Evolutionary conservation across 2,113 vertebrate genomes (phyloP).

Genomic region (Aphyosemion australe): DNA sequence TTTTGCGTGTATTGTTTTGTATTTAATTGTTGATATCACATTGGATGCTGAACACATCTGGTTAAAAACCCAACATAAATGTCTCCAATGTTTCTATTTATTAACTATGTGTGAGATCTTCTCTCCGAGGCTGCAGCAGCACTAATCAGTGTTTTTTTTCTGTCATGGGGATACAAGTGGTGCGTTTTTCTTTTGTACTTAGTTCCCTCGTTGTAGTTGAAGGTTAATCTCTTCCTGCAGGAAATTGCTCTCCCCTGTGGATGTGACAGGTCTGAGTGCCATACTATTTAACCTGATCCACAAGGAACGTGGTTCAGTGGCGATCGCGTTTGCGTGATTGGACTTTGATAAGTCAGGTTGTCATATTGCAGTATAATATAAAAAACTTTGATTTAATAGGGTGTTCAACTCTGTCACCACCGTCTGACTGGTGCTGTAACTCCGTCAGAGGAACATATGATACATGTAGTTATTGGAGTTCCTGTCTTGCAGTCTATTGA

Average conservation of each 20-base stretch:
- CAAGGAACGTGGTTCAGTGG: constrained; percentile 29
- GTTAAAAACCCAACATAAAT: constrained; percentile 44
- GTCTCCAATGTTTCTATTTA: constrained; percentile 63
- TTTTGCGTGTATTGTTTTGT: constrained; percentile 35
- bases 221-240: constrained; percentile 54
- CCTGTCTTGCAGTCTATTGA: constrained; percentile 39
- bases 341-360: constrained; percentile 53
- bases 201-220: constrained; percentile 48
- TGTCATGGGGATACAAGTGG: constrained; percentile 40
- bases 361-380: constrained; percentile 50
- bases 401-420: constrained; percentile 35
- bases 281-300: constrained; percentile 51
- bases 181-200: constrained; percentile 25
- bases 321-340: constrained; percentile 58
- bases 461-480: constrained; percentile 2
- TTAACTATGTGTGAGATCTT: constrained; percentile 47
- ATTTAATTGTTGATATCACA: constrained; percentile 51
- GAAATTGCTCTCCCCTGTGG: constrained; percentile 50
- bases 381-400: constrained; percentile 39
- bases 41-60: constrained; percentile 30
- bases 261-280: constrained; percentile 63
- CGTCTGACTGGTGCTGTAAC: constrained; percentile 37
- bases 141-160: constrained; percentile 41
- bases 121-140: constrained; percentile 41
- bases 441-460: constrained; percentile 20